Evolutionary conservation across 2,888 invertebrate genomes (phyloP).

Genomic region (Athalia circularis): DNA sequence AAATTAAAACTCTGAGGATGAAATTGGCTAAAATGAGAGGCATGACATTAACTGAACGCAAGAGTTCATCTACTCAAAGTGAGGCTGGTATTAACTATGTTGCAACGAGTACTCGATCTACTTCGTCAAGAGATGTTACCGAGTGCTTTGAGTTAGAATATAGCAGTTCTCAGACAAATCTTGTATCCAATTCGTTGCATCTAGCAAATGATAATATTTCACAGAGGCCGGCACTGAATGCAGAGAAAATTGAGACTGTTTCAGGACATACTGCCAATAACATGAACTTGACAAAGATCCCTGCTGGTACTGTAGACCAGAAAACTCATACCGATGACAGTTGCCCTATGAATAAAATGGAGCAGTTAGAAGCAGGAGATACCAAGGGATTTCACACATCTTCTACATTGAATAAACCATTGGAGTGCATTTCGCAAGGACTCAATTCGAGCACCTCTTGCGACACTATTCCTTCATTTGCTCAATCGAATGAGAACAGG

Average conservation of each 20-base stretch:
- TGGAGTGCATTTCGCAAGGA: neutral
- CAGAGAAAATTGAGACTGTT: too few species aligned
- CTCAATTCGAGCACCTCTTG: neutral
- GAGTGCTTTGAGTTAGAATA: neutral
- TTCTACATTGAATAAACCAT: neutral
- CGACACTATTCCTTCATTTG: neutral
- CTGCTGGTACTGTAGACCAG: neutral
- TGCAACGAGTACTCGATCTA: neutral
- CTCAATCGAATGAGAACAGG: neutral
- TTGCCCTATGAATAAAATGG: neutral
- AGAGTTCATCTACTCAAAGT: neutral
- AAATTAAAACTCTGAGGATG: neutral
- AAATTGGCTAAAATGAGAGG: conserved; percentile 2
- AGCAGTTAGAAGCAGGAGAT: neutral
- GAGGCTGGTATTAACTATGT: neutral
- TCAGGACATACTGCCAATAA: too few species aligned
- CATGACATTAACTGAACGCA: neutral
- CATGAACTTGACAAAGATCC: too few species aligned
- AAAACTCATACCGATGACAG: neutral
- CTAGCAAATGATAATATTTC: too few species aligned
- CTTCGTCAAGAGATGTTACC: neutral
- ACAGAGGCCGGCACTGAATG: too few species aligned
- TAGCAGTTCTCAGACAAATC: neutral
- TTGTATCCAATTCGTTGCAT: too few species aligned
- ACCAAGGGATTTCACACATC: neutral